Conservation (phyloP, 2,797 vertebrate genomes). For the Mus minutoides region DNA sequence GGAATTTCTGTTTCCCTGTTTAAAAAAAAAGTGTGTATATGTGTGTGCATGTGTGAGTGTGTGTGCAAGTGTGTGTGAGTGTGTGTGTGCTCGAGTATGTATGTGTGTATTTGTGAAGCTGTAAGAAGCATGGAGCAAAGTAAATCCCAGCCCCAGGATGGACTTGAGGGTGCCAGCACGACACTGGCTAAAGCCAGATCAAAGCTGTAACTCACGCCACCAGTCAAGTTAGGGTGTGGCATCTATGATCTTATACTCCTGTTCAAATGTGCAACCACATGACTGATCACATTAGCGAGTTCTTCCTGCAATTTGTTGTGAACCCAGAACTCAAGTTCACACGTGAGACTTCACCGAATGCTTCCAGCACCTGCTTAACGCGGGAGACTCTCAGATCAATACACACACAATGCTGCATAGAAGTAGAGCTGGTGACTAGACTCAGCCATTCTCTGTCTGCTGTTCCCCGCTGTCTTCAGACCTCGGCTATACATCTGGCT, state of each 20-base stretch:
- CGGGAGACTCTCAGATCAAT: neutral
- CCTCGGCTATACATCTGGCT: neutral
- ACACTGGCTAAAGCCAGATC: neutral
- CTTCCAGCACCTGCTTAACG: neutral
- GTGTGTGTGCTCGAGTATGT: neutral
- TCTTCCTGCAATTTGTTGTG: neutral
- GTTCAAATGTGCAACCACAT: neutral
- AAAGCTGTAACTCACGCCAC: fast-evolving
- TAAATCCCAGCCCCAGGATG: neutral
- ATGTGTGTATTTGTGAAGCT: neutral
- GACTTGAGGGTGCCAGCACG: neutral
- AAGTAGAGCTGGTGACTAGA: neutral
- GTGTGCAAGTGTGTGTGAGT: too few species aligned
- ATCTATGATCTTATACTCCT: neutral
- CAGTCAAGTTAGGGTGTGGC: neutral
- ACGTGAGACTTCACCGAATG: neutral
- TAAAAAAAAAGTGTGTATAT: neutral
- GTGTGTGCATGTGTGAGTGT: neutral
- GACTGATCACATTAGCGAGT: too few species aligned
- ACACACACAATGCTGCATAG: fast-evolving
- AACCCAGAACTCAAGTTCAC: neutral
- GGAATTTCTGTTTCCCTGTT: neutral
- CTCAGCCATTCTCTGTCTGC: fast-evolving
- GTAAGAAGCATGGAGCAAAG: neutral
- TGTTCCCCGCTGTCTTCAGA: neutral